These are phyloP conservation scores for Athetis lepigone DNA, from an alignment of 2,888 invertebrate species.

Conservation along the genomic window DNA sequence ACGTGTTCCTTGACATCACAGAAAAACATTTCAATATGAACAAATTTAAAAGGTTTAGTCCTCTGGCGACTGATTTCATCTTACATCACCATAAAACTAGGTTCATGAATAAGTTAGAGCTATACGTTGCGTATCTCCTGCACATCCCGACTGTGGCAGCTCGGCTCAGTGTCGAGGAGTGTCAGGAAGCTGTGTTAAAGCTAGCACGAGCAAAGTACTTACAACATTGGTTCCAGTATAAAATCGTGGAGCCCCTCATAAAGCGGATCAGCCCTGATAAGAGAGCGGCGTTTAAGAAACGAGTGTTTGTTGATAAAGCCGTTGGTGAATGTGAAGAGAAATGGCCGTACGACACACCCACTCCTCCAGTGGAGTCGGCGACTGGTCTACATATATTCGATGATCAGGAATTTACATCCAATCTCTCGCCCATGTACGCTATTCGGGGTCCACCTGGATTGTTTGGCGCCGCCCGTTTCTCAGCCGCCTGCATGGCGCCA, in stretches of 20 bases:
- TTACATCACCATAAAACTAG: conserved; percentile 71
- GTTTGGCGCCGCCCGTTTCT: not conserved
- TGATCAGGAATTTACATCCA: conserved; percentile 32
- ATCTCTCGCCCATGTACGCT: not conserved
- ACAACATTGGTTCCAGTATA: conserved; percentile 70
- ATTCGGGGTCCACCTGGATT: not conserved
- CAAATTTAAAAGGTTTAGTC: conserved; percentile 59
- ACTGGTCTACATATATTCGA: conserved; percentile 49
- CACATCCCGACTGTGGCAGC: conserved; percentile 71
- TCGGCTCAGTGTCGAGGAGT: conserved; percentile 70
- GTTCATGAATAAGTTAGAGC: conserved; percentile 72
- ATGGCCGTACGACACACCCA: conserved; percentile 70
- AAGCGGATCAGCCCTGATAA: conserved; percentile 68
- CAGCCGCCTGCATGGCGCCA: conserved; percentile 3
- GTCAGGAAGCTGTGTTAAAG: conserved; percentile 69
- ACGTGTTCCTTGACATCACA: conserved; percentile 72
- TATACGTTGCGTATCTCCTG: conserved; percentile 73
- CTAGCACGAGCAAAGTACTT: conserved; percentile 75
- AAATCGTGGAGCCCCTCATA: conserved; percentile 73
- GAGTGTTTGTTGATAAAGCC: conserved; percentile 64
- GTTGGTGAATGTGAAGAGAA: conserved; percentile 65
- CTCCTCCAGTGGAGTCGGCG: conserved; percentile 15
- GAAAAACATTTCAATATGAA: conserved; percentile 71
- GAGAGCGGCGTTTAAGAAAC: conserved; percentile 59
- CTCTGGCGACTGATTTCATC: conserved; percentile 70